Evolutionary conservation across 2,888 invertebrate species (phyloP).

Genomic region (Acrobasis repandana): DNA sequence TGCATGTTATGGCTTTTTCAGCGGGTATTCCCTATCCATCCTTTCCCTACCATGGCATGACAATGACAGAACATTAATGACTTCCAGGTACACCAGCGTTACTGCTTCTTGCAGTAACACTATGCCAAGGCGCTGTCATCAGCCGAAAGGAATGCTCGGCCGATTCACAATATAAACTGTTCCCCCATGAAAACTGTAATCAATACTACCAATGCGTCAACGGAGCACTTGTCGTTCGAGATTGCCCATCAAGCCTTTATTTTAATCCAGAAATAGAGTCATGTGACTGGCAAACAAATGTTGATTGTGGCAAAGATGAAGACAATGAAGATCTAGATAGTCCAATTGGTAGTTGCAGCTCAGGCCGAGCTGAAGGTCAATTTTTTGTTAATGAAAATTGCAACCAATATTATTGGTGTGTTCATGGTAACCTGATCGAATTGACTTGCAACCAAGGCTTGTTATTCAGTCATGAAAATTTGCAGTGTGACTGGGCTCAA

Average conservation of each 20-base stretch:
- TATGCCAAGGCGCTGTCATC: slow-evolving; percentile 1
- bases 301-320: slow-evolving; percentile 24
- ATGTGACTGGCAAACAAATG: slow-evolving; percentile 26
- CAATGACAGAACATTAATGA: neutral
- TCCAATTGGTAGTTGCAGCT: slow-evolving; percentile 46
- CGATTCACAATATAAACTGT: slow-evolving; percentile 1
- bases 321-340: slow-evolving; percentile 35
- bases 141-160: slow-evolving; percentile 8
- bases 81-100: slow-evolving; percentile 9
- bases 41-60: neutral
- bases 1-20: neutral
- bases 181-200: slow-evolving; percentile 23
- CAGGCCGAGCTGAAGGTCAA: slow-evolving; percentile 39
- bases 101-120: slow-evolving; percentile 15
- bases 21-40: neutral
- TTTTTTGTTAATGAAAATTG: slow-evolving; percentile 50
- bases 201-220: slow-evolving; percentile 17
- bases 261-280: slow-evolving; percentile 13
- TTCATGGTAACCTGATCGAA: slow-evolving; percentile 39
- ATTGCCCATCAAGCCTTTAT: neutral
- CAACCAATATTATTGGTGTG: slow-evolving; percentile 50
- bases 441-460: slow-evolving; percentile 38
- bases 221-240: neutral
- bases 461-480: slow-evolving; percentile 41
- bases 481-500: slow-evolving; percentile 49